phyloP scores from a whole-genome alignment of 2,113 vertebrate genomes.

The Brachypteracias leptosomus region DNA sequence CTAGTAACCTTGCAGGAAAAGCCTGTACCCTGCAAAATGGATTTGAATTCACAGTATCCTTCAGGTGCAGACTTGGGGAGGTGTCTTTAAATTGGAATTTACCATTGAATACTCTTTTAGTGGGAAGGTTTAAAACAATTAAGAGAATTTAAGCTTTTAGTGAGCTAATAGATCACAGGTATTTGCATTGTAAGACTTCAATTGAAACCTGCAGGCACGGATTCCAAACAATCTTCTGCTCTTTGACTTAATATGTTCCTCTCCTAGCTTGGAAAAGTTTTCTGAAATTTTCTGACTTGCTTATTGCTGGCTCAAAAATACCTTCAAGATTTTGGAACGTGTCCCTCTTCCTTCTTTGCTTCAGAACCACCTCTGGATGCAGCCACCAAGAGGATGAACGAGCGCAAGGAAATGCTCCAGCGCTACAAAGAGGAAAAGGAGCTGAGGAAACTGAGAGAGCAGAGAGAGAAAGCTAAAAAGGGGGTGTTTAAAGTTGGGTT shows the following conservation, averaged over 20 bases:
- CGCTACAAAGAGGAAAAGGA: constrained; percentile 90
- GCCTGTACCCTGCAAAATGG: neutral
- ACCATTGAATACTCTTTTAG: neutral
- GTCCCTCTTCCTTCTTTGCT: neutral
- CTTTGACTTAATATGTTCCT: rapidly evolving
- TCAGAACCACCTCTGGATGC: neutral
- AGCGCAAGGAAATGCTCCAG: constrained; percentile 83
- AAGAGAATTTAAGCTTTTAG: neutral
- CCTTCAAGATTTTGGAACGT: neutral
- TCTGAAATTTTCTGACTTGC: neutral
- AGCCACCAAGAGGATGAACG: constrained; percentile 52
- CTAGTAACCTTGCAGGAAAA: neutral
- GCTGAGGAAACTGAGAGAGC: constrained; percentile 85
- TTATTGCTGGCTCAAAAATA: neutral
- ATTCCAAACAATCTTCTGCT: neutral
- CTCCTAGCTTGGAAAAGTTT: neutral
- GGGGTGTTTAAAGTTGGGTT: constrained; percentile 86
- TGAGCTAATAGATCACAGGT: neutral
- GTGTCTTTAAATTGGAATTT: neutral
- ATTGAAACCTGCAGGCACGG: neutral
- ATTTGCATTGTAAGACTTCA: neutral
- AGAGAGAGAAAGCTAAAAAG: constrained; percentile 81
- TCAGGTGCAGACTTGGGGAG: neutral
- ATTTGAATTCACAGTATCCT: neutral
- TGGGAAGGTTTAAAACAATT: neutral